A percentile compares a stretch with the other conserved stretches of the same genome.
phyloP scores from a whole-genome alignment of 1,140 invertebrate genomes.

The Scylla paramamosain region DNA sequence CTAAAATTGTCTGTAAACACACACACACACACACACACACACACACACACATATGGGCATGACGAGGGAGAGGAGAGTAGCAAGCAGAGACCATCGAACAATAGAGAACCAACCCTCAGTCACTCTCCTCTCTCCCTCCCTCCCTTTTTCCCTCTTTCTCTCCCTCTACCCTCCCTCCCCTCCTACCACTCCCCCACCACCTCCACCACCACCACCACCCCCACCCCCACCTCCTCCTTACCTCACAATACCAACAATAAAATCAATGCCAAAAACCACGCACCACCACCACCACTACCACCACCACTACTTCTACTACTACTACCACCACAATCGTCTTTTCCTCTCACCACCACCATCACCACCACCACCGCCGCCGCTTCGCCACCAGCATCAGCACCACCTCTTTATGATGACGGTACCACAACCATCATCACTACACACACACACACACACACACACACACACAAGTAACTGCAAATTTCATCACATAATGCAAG shows the following conservation, averaged over 20 bases:
- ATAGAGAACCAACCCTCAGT: not conserved
- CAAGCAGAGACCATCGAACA: not conserved
- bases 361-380: not conserved
- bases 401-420: not conserved
- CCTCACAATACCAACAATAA: conserved; percentile 14
- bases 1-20: not conserved
- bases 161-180: not conserved
- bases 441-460: conserved; percentile 20
- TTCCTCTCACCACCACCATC: not conserved
- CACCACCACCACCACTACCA: not conserved
- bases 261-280: conserved; percentile 1
- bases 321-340: not conserved
- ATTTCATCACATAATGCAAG: too few relatives aligned
- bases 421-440: not conserved
- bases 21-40: too few relatives aligned
- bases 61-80: not conserved
- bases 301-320: not conserved
- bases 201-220: not conserved
- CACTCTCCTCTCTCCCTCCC: not conserved
- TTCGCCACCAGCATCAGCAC: not conserved
- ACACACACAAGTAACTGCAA: not conserved
- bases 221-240: not conserved
- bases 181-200: not conserved
- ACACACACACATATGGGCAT: too few relatives aligned
- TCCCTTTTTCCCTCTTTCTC: not conserved